Base-by-base conservation (phyloP, 2,113 vertebrate species). In the Cairina moschata region DNA sequence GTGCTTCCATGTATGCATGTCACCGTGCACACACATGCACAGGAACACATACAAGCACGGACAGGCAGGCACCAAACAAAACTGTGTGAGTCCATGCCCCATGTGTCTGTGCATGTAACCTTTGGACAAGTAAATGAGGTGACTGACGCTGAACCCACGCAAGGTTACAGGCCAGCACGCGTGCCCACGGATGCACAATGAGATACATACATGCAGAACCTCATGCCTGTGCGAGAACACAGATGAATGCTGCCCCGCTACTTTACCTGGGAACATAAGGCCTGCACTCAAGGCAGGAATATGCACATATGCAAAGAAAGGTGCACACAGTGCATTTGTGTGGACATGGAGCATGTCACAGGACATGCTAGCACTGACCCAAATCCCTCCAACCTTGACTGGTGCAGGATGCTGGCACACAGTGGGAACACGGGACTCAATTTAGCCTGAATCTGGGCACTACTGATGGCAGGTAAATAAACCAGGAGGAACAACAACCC, bases 361-460 rank as follows among this genome's bases (percentile, higher is more conserved):
- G 18, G 38, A 31, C 63, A 66, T 2, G 11, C 25, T 28, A 38
- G 60, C 36, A 28, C 16, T 11, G 60, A 63, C 36, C 4, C 26
- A 29, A 40, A 65, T 65, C 36, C 62, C 62, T 10, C 16, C 36
- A 20, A 3, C 17, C 62, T 26, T 40, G 1, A 40, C 52, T 16
- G 69, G 52, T n/a, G 40, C 0, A 0, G 76, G 34, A 17, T 10
- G 42, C 54, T 59, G 55, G 28, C 62, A 67, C 0, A 0, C 63
- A 68, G 54, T 38, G 34, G 6, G 7, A 4, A 12, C 44, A 54
- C 52, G 17, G 59, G 75, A 58, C 36, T 26, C 26, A 5, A 18
- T 83, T 72, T 18, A 36, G 12, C 32, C 58, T 58, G 14, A 16
- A 18, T 15, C 42, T 65, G 75, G n/a, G 40, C 3, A 2, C 34